Evolutionary conservation across 2,113 vertebrate genomes (phyloP).

Genomic region (Prunella himalayana): DNA sequence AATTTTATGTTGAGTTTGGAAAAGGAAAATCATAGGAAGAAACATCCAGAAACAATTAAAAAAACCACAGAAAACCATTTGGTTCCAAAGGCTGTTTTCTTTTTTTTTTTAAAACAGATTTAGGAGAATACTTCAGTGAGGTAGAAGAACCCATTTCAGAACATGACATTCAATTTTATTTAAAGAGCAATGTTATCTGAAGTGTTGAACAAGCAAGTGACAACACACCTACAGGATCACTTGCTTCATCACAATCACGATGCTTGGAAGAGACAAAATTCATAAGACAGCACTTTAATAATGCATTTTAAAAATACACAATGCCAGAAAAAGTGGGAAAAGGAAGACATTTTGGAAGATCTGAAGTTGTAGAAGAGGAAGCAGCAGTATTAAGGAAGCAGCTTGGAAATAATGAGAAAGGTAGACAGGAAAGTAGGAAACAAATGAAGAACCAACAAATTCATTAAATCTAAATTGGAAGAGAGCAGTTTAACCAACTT

Average conservation of each 20-base stretch:
- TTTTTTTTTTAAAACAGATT: neutral
- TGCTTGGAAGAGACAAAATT: neutral
- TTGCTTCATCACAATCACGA: neutral
- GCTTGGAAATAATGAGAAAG: neutral
- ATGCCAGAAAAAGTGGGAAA: neutral
- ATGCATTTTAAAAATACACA: neutral
- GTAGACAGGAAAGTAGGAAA: neutral
- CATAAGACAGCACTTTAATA: neutral
- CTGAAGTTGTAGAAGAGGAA: neutral
- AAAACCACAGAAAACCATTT: neutral
- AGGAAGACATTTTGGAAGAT: neutral
- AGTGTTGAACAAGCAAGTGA: neutral
- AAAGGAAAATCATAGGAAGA: neutral
- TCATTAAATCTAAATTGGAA: neutral
- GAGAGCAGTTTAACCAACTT: neutral
- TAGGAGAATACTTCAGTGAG: neutral
- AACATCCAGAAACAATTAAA: neutral
- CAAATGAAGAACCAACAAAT: neutral
- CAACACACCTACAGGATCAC: neutral
- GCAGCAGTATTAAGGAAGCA: neutral
- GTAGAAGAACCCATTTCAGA: constrained; percentile 23
- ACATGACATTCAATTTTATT: constrained; percentile 10
- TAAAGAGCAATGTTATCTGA: neutral
- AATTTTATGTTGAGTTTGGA: neutral
- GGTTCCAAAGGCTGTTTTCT: neutral